Evolutionary conservation across 2,113 vertebrate genomes (phyloP).

Genomic region (Psittacara wagleri): DNA sequence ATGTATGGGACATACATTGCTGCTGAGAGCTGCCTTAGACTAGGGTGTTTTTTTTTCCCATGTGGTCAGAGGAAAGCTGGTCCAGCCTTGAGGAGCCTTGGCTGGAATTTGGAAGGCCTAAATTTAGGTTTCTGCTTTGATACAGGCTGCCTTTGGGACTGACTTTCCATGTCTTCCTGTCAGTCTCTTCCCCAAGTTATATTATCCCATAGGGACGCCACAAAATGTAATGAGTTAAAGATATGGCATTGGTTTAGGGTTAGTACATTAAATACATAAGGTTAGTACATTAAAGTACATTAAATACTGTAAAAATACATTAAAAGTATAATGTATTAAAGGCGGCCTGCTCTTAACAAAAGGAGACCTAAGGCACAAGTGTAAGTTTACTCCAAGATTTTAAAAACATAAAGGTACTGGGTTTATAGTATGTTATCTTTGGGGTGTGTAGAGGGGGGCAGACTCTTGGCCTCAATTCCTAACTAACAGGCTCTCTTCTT

Average conservation of each 20-base stretch:
- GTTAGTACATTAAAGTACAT: background rate
- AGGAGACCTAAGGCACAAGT: background rate
- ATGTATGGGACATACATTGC: rapidly evolving
- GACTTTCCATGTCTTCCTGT: background rate
- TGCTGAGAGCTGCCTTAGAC: background rate
- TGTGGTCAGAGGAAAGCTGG: background rate
- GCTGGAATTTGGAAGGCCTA: background rate
- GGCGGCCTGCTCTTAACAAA: background rate
- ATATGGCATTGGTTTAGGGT: background rate
- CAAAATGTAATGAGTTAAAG: rapidly evolving
- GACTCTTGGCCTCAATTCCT: background rate
- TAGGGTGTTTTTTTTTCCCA: background rate
- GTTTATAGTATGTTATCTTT: background rate
- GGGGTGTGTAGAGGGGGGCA: background rate
- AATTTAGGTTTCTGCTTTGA: background rate
- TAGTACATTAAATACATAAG: background rate
- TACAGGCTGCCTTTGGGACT: background rate
- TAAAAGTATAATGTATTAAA: background rate
- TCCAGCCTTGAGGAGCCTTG: background rate
- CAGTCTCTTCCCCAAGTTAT: background rate
- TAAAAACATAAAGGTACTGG: background rate
- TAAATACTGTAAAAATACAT: background rate
- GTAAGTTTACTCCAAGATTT: background rate
- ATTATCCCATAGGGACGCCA: background rate
- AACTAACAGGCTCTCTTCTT: background rate